Evolutionary conservation across 2,113 vertebrate species (phyloP), one percentile per base, ranked within the genome.

Genomic region (Panurus biarmicus): DNA sequence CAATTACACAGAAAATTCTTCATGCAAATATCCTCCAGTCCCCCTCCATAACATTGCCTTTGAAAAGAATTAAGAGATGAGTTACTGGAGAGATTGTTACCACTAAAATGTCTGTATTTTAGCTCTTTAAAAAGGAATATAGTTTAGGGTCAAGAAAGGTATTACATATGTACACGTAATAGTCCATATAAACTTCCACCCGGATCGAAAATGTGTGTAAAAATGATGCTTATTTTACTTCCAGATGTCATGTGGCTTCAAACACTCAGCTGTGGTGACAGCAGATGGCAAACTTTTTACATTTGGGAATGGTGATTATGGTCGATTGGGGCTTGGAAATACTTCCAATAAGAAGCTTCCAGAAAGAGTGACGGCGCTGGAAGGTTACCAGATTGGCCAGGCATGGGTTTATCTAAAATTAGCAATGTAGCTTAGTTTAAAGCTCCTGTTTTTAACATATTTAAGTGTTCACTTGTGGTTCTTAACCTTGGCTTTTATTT

Each of bases 341-440:
- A 98, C 98, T 48, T 98, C 98, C 36, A 98, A 98, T 90, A 98
- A 98, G 97, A 98, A 98, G 77, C 97, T 98, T 93, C 98, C 98
- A 10, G 98, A 98, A 85, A 97, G 98, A 96, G 98, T 98, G 76
- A 98, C 98, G 0, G 98, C 98, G 6, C 95, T 98, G 82, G 98
- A 98, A 76, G 98, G 98, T 71, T 98, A 98, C 94, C 98, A 98
- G 93, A 98, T 98, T 92, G 98, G 98, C 97, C 98, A 98, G 98
- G 98, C 90, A 97, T 38, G 97, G 97, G 29, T 74, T 93, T 88
- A 60, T 73, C 70, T 90, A 51, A 89, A 70, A 70, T n/a, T 83
- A 66, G 17, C 67, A 33, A 5, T 25, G 3, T 51, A 4, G 53
- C 48, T 74, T 44, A n/a, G 12, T 72, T 56, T 74, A 64, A 77